Evolutionary conservation across 2,113 vertebrate genomes (phyloP), one percentile per base, ranked within the genome.

Genomic region (Thalassarche chlororhynchos): DNA sequence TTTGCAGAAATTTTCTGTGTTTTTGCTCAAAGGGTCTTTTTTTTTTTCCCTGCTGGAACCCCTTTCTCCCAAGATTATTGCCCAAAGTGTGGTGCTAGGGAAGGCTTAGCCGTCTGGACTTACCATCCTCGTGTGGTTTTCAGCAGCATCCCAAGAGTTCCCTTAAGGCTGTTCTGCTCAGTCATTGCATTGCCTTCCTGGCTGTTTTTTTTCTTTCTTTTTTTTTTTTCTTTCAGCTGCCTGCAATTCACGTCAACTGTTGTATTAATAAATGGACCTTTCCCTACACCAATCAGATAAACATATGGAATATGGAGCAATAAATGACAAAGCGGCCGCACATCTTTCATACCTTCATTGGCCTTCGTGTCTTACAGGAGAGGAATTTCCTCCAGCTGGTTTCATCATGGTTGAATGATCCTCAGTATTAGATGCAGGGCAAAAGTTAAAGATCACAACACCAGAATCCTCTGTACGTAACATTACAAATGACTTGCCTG

Each of bases 361-460:
- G 66, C 82, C 94, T 87, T 82, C 89, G 8, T 31, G 46, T 74
- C 82, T 58, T 93, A 60, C 77, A 83, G 81, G 52, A 89, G 80
- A 87, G 61, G 87, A 72, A 89, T 96, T 97, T 94, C 60, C 55
- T 95, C 85, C 82, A 91, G 82, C 84, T 87, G 76, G 60, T 88
- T 93, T 77, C 75, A 85, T 80, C 71, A 24, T 29, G 70, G 78
- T 42, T 94, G 85, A 90, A 47, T n/a, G 82, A 93, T 91, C 82
- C 88, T 79, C 32, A 75, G 75, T 80, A 80, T 86, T 80, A 91
- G 66, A 91, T 25, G 46, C 47, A 83, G 90, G 89, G 84, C 85
- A 96, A 77, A 95, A 91, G 89, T 89, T 83, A 96, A 95, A 96
- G 95, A 91, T 94, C 96, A 24, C 0, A 17, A 83, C 78, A 85